Evolutionary conservation across 2,113 vertebrate genomes (phyloP).

Genomic region (Pitta sordida): DNA sequence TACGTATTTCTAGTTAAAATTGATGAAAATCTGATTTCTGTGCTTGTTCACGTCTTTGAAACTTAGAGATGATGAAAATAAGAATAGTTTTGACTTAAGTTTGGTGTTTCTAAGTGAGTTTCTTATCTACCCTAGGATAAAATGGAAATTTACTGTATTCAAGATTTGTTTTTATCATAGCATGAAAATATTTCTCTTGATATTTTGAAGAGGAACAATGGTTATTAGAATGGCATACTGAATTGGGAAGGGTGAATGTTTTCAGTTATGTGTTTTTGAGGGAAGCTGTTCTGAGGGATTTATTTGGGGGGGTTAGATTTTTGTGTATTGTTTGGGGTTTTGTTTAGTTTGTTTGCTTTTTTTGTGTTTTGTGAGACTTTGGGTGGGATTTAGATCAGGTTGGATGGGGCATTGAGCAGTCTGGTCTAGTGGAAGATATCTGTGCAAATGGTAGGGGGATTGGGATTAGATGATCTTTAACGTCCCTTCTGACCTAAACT

Average conservation of each 20-base stretch:
- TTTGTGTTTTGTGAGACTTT: background rate
- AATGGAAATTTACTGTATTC: background rate
- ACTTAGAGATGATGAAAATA: background rate
- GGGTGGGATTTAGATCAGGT: background rate
- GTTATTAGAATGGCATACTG: background rate
- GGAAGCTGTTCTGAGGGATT: rapidly evolving
- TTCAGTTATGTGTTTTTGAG: background rate
- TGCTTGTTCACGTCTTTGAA: background rate
- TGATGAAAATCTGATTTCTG: background rate
- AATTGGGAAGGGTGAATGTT: background rate
- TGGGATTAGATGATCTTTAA: background rate
- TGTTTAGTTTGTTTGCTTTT: background rate
- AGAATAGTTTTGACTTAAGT: background rate
- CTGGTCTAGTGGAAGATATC: background rate
- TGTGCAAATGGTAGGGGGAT: background rate
- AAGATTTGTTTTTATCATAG: background rate
- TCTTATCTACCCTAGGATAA: background rate
- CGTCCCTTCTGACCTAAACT: background rate
- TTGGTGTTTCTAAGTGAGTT: background rate
- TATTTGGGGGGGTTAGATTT: background rate
- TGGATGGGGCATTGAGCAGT: background rate
- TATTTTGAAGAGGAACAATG: background rate
- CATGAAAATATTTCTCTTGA: background rate
- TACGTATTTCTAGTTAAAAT: background rate
- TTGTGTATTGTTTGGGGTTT: background rate